phyloP scores from a whole-genome alignment of 2,888 invertebrate species.

The Philaethria dido region DNA sequence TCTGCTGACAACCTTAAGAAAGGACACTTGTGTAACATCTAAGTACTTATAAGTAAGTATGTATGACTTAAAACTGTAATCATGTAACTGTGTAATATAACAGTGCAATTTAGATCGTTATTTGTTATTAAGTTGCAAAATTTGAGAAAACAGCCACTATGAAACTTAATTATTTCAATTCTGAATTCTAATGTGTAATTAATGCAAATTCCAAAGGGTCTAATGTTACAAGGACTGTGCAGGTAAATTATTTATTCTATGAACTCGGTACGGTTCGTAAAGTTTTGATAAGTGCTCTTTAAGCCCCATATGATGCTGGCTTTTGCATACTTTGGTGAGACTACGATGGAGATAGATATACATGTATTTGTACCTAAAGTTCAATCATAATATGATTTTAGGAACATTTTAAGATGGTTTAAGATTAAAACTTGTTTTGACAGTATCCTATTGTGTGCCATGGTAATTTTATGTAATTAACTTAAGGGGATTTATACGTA shows the following conservation, averaged over 20 bases:
- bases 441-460: background rate
- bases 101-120: constrained; percentile 26
- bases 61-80: constrained; percentile 15
- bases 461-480: background rate
- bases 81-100: constrained; percentile 9
- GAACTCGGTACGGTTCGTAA: constrained; percentile 50
- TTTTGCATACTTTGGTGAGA: constrained; percentile 13
- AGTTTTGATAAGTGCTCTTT: constrained; percentile 42
- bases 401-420: background rate
- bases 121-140: constrained; percentile 32
- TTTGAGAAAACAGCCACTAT: constrained; percentile 51
- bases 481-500: too few species aligned
- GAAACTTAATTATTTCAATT: constrained; percentile 65
- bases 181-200: constrained; percentile 69
- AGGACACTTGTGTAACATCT: too few species aligned
- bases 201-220: constrained; percentile 72
- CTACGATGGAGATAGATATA: background rate
- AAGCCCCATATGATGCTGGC: constrained; percentile 37
- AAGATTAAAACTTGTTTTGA: background rate
- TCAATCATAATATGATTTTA: background rate
- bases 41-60: background rate
- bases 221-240: constrained; percentile 59
- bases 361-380: background rate
- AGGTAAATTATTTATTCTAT: constrained; percentile 67
- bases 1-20: too few species aligned